Evolutionary conservation across 2,113 vertebrate genomes (phyloP).

Genomic region (Lontra canadensis): DNA sequence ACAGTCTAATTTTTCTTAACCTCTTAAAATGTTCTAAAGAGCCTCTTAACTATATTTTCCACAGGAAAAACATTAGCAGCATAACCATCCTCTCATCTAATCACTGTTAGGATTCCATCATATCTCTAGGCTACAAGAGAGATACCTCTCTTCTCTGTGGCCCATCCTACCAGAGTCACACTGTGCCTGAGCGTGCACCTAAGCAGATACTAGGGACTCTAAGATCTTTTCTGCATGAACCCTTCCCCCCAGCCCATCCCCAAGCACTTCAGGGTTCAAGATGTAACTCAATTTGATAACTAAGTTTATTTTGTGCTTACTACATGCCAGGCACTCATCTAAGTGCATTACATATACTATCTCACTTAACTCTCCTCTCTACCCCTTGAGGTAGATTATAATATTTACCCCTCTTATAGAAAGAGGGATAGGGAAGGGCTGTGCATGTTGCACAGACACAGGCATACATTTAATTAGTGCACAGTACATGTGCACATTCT

Average conservation of each 20-base stretch:
- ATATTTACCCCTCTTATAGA: neutral
- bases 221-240: neutral
- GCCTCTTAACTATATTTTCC: neutral
- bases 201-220: neutral
- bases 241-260: neutral
- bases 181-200: neutral
- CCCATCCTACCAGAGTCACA: neutral
- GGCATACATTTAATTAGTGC: neutral
- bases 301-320: neutral
- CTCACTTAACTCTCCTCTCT: conserved; percentile 1
- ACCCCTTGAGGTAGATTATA: neutral
- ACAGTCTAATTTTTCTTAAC: neutral
- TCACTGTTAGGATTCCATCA: neutral
- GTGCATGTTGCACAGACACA: neutral
- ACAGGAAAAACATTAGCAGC: neutral
- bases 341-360: neutral
- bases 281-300: neutral
- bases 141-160: neutral
- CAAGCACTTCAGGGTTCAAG: neutral
- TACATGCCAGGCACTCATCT: neutral
- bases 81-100: neutral
- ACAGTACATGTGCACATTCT: neutral
- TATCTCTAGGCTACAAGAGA: neutral
- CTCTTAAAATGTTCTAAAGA: neutral
- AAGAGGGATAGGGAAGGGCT: neutral